Evolutionary conservation across 2,797 vertebrate species (phyloP), one percentile per base, ranked within the genome.

Genomic region (Sphaeramia orbicularis): DNA sequence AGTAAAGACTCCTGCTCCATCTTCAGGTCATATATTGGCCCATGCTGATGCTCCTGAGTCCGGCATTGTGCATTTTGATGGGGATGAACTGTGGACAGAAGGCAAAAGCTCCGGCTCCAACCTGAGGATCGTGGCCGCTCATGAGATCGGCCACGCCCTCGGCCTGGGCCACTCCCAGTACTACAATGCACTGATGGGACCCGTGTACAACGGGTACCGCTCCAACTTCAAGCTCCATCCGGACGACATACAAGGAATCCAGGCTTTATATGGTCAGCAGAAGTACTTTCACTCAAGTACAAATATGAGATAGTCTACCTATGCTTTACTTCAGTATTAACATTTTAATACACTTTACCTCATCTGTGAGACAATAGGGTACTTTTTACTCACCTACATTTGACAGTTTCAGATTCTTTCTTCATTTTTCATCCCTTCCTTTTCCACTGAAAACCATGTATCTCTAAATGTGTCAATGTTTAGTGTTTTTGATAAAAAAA

Each of bases 61-160:
- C 2, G 95, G 96, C 30, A 88, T 92, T 0, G 92, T 96, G 48
- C 95, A 96, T 71, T 96, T 96, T 2, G 96, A 96, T 21, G 87
- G 86, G 5, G 94, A 94, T 13, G 95, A 97, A 43, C 53, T 86
- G 43, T 97, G 95, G 96, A 96, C 94, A 0, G 95, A 96, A 21
- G 92, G 94, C 6, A 91, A 86, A 49, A 77, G 54, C 35, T 40
- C 42, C 0, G 95, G 95, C 2, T 83, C 92, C 74, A 97, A 96
- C 86, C 89, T 97, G 65, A 92, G 94, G 68, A 95, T 96, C 27
- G 94, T 97, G 1, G 95, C 96, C 0, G 93, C 95, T 13, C 96
- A 96, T 7, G 95, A 97, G 85, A 92, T 96, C 0, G 96, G 96
- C 62, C 95, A 96, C 0, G 94, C 94, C 12, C 90, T 96, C 0